A percentile compares a stretch with the other conserved stretches of the same genome.
Conservation (phyloP, 64 coral and sea anemone species). For the Porites australiensis region DNA sequence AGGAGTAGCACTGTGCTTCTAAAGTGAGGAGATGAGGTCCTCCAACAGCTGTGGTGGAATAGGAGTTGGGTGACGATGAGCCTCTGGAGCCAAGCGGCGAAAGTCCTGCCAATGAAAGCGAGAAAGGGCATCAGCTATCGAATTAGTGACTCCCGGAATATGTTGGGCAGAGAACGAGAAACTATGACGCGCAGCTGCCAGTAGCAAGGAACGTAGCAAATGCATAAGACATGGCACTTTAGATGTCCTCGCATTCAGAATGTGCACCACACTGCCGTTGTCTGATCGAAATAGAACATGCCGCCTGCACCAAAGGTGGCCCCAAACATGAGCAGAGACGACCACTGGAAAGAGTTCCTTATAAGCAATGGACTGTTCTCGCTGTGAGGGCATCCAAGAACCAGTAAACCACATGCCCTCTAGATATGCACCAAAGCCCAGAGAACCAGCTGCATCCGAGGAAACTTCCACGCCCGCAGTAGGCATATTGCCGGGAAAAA, state of each 20-base stretch:
- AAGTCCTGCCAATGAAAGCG: too few species aligned
- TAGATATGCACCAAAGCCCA: too few species aligned
- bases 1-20: neutral
- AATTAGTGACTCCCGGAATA: constrained; percentile 15
- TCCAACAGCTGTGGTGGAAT: too few species aligned
- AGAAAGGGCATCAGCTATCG: constrained; percentile 22
- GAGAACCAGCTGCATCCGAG: too few species aligned
- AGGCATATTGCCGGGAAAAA: too few species aligned
- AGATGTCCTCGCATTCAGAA: neutral
- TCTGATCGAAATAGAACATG: constrained; percentile 33
- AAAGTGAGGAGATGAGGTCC: neutral
- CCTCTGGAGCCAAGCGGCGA: too few species aligned
- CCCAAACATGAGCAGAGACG: constrained; percentile 21
- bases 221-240: constrained; percentile 23
- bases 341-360: neutral
- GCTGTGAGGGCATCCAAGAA: neutral
- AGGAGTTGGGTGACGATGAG: too few species aligned
- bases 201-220: constrained; percentile 17
- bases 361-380: too few species aligned
- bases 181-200: too few species aligned
- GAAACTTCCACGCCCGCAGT: too few species aligned
- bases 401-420: neutral
- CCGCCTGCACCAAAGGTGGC: constrained; percentile 6
- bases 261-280: neutral
- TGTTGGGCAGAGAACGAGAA: neutral